Evolutionary conservation across 2,888 invertebrate species (phyloP), one percentile per base, ranked within the genome.

Genomic region (Odontocerum albicorne): DNA sequence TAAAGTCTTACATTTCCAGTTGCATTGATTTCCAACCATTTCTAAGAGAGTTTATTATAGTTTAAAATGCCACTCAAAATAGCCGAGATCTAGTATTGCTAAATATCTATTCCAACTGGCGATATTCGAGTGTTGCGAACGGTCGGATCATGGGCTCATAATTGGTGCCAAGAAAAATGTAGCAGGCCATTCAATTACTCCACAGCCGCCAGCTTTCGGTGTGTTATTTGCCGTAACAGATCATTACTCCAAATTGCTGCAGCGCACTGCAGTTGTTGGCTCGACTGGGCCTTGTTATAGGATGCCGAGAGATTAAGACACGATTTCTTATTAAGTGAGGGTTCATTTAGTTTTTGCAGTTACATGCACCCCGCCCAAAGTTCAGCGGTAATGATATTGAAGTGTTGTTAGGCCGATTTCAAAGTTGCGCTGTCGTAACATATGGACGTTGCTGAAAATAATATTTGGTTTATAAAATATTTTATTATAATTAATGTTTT

Each of bases 141-240:
- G 35, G 12, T 35, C 20, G 46, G 35, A 15, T 15, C 46, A 35
- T 19, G 21, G 35, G 21, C 21, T 46, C 38, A 47, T 47, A 38
- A 47, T 47, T 47, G 38, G 38, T 12, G 47, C 36, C 17, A 38
- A 8, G 46, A 47, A 47, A 47, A 47, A 47, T 47, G 47, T 36
- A 38, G 2, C 47, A 12, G 46, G 22, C 7, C 38, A 47, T 47
- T 47, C 47, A 47, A 47, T 47, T 47, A 47, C 21, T 27, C 12
- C n/a, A n/a, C 19, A 47, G 47, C 38, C 47, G 33, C 15, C 47
- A 47, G 4, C 4, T 4, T 10, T 35, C 21, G 7, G 47, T 38
- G 47, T 35, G 32, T 46, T 35, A 46, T 46, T 35, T 35, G 16
- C 27, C 19, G 35, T 21, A 46, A 46, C 46, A 8, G 32, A 15